These are phyloP conservation scores for Poecilia velifera DNA, from an alignment of 2,797 vertebrate genomes.

Conservation along the genomic window DNA sequence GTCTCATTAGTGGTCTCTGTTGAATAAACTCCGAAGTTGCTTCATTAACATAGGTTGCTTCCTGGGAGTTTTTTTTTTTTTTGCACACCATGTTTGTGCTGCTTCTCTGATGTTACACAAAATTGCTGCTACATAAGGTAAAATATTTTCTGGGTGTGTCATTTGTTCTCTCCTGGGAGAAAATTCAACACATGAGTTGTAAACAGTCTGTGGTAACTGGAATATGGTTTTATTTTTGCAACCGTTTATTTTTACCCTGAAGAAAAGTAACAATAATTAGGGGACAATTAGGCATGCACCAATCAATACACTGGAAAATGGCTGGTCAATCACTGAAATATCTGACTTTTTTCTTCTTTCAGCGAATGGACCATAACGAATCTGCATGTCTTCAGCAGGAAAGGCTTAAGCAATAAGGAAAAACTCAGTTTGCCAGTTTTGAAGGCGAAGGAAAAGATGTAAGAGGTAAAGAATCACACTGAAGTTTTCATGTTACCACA, in stretches of 20 bases:
- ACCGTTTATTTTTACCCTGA: neutral
- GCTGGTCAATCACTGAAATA: neutral
- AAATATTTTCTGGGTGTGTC: conserved; percentile 41
- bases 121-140: conserved; percentile 52
- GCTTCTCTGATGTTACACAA: conserved; percentile 53
- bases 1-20: conserved; percentile 76
- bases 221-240: neutral
- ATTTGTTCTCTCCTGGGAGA: conserved; percentile 10
- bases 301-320: neutral
- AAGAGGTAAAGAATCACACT: too few relatives aligned
- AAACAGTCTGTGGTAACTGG: neutral
- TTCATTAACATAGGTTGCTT: conserved; percentile 77
- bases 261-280: neutral
- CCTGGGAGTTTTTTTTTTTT: conserved; percentile 52
- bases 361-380: neutral
- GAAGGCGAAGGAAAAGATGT: neutral
- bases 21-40: conserved; percentile 64
- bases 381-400: neutral
- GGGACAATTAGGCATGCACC: neutral
- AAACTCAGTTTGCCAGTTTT: neutral
- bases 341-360: neutral
- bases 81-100: conserved; percentile 31
- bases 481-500: too few relatives aligned
- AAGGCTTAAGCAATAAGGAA: neutral
- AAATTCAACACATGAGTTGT: conserved; percentile 8